Percentiles rank a stretch among this genome's conserved stretches.
Evolutionary conservation across 2,888 invertebrate species (phyloP).

Genomic region (Neuroscelio doddi): DNA sequence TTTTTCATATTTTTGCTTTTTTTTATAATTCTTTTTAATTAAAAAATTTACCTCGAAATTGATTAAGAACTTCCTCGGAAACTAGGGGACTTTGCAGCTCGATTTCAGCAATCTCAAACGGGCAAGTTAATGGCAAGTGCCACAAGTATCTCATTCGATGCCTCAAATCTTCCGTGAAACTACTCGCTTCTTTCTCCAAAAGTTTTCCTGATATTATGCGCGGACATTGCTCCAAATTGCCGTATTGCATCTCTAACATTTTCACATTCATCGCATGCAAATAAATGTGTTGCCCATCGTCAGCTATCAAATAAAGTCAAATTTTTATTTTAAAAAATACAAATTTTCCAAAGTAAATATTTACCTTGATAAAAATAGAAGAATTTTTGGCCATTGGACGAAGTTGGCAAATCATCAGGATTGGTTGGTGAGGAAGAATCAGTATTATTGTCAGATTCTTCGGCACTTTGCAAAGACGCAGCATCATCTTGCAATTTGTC

Average conservation of each 20-base stretch:
- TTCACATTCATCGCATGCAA: conserved; percentile 92
- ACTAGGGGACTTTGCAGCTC: conserved; percentile 83
- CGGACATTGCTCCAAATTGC: conserved; percentile 86
- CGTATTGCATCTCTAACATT: conserved; percentile 90
- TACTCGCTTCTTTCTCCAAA: conserved; percentile 89
- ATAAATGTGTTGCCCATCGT: conserved; percentile 94
- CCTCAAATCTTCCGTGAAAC: conserved; percentile 88
- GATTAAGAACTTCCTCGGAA: conserved; percentile 78
- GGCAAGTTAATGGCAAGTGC: conserved; percentile 92
- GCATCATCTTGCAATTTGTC: conserved; percentile 17
- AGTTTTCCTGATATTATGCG: conserved; percentile 82
- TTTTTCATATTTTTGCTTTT: no score
- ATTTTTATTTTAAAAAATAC: conserved; percentile 10
- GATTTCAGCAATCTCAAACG: conserved; percentile 92
- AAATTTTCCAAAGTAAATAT: conserved; percentile 13
- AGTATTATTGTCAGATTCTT: conserved; percentile 31
- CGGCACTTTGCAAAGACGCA: conserved; percentile 5
- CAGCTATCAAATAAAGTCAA: conserved; percentile 76
- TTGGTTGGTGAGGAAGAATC: conserved; percentile 2
- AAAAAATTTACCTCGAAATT: conserved; percentile 81
- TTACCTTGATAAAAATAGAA: conserved; percentile 90
- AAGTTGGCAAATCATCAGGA: conserved; percentile 24
- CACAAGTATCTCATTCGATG: conserved; percentile 83
- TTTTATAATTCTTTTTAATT: background rate
- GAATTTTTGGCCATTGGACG: conserved; percentile 73